These are phyloP conservation scores for Macroramphosus scolopax DNA, from an alignment of 2,797 vertebrate species.

Conservation along the genomic window DNA sequence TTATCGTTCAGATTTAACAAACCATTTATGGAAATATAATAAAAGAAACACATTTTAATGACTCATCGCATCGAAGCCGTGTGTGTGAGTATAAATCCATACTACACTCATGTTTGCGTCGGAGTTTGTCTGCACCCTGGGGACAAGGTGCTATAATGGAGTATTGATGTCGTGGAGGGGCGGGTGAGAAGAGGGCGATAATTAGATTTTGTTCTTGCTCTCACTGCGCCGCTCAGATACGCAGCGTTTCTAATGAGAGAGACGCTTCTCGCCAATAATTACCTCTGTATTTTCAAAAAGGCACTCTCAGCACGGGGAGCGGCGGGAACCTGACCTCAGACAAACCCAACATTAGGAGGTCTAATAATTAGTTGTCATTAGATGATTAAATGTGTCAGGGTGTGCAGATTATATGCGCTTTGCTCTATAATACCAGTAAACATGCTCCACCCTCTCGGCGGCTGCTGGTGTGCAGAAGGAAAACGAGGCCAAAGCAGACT, in stretches of 20 bases:
- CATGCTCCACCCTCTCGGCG: background rate
- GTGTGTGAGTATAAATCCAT: conserved; percentile 16
- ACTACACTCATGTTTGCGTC: conserved; percentile 36
- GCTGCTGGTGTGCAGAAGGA: background rate
- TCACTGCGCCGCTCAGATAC: conserved; percentile 68
- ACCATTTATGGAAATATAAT: too few relatives aligned
- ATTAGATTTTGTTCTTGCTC: conserved; percentile 80
- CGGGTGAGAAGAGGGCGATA: conserved; percentile 74
- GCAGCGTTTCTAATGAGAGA: conserved; percentile 69
- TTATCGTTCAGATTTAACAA: too few relatives aligned
- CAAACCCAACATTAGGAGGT: conserved; percentile 42
- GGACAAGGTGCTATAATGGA: conserved; percentile 74
- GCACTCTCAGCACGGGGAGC: conserved; percentile 33
- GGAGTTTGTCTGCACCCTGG: conserved; percentile 51
- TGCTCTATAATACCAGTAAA: conserved; percentile 32
- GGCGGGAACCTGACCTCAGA: conserved; percentile 42
- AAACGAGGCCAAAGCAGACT: too few relatives aligned
- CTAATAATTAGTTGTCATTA: conserved; percentile 64
- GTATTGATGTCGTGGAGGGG: conserved; percentile 76
- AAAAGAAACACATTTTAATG: conserved; percentile 28
- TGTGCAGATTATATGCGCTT: conserved; percentile 14
- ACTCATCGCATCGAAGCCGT: conserved; percentile 8
- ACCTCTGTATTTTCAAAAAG: conserved; percentile 60
- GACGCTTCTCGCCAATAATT: conserved; percentile 56
- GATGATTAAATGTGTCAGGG: conserved; percentile 53